Conservation (phyloP, 2,113 vertebrate species). For the Hippopotamus amphibius region DNA sequence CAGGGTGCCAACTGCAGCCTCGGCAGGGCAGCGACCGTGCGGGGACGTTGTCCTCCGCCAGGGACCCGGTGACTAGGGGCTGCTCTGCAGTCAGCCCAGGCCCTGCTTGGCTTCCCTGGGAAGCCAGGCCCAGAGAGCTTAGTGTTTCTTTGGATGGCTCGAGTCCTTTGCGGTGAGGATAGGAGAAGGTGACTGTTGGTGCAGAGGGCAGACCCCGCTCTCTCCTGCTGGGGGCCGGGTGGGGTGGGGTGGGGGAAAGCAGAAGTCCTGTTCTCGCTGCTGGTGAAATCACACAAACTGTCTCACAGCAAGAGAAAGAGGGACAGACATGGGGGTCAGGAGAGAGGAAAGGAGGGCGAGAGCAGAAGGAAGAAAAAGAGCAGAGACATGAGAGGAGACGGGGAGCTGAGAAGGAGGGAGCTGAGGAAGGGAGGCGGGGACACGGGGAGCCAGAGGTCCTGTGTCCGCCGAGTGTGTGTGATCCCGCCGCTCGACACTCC, state of each 20-base stretch:
- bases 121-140: slow-evolving; percentile 39
- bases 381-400: not conserved
- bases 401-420: not conserved
- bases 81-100: not conserved
- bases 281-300: slow-evolving; percentile 61
- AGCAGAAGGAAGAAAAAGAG: not conserved
- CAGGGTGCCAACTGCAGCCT: not conserved
- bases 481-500: not conserved
- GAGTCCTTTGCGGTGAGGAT: not conserved
- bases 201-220: not conserved
- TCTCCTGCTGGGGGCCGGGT: not conserved
- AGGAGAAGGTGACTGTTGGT: not conserved
- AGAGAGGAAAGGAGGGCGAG: not conserved
- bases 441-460: not conserved
- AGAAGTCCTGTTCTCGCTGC: slow-evolving; percentile 61
- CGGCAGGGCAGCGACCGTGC: not conserved
- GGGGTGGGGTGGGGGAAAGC: not conserved
- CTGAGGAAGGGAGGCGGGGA: not conserved
- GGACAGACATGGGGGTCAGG: not conserved
- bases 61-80: not conserved
- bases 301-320: not conserved
- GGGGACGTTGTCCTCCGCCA: not conserved
- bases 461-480: not conserved
- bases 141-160: slow-evolving; percentile 79
- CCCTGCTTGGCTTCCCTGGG: not conserved